Percentiles rank a stretch among this genome's conserved stretches.
phyloP scores from a whole-genome alignment of 2,888 invertebrate genomes.

The Melanotus villosus region DNA sequence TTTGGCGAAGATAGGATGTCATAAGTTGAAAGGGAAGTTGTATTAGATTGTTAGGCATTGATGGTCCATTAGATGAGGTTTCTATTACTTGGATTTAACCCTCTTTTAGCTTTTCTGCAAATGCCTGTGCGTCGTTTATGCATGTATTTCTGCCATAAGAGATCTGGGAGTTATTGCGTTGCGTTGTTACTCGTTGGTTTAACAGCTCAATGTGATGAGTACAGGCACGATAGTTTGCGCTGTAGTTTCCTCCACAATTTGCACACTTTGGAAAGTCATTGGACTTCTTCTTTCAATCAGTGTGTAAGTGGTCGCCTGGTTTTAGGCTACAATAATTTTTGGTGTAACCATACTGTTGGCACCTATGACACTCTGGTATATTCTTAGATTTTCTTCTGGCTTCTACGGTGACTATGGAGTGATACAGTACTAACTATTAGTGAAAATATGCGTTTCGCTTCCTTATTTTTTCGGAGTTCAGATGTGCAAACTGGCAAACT shows the following conservation, averaged over 20 bases:
- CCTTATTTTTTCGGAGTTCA: slow-evolving; percentile 20
- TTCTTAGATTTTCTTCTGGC: slow-evolving; percentile 26
- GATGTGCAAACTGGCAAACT: slow-evolving; percentile 12
- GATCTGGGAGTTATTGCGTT: not conserved
- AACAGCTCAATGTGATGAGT: slow-evolving; percentile 1
- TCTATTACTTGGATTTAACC: not conserved
- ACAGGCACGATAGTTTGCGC: slow-evolving; percentile 3
- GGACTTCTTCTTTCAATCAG: slow-evolving; percentile 22
- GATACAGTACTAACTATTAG: slow-evolving; percentile 11
- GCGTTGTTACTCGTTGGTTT: not conserved
- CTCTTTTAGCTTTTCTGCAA: slow-evolving; percentile 12
- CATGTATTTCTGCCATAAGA: not conserved
- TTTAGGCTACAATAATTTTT: slow-evolving; percentile 35
- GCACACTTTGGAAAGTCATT: slow-evolving; percentile 29
- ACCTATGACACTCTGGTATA: slow-evolving; percentile 28
- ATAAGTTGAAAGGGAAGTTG: slow-evolving; percentile 22
- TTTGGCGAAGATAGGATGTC: slow-evolving; percentile 15
- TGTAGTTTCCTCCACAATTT: slow-evolving; percentile 33
- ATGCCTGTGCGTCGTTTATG: slow-evolving; percentile 10
- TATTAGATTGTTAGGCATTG: slow-evolving; percentile 6
- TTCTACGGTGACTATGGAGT: slow-evolving; percentile 1
- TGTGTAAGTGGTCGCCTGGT: slow-evolving; percentile 26
- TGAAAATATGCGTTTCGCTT: slow-evolving; percentile 14
- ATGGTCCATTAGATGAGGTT: not conserved
- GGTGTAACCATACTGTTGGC: slow-evolving; percentile 26